Evolutionary conservation across 1,140 invertebrate species (phyloP).

Genomic region (Ruditapes philippinarum): DNA sequence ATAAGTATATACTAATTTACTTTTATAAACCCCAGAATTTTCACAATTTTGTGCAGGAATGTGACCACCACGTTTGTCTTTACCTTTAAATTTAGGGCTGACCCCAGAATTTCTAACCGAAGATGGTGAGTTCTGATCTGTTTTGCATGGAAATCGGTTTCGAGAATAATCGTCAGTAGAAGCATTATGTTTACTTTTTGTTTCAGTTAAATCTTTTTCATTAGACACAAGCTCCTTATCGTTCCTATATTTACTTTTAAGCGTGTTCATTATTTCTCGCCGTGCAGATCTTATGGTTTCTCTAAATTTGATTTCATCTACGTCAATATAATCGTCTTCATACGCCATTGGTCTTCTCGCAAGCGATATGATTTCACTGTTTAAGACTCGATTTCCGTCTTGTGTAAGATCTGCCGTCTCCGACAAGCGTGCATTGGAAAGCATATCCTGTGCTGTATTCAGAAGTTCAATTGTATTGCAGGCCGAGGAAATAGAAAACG

Average conservation of each 20-base stretch:
- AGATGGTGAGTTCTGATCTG: too few species aligned
- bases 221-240: too few species aligned
- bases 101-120: too few species aligned
- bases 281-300: slow-evolving; percentile 29
- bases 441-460: neutral
- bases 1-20: slow-evolving; percentile 14
- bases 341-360: neutral
- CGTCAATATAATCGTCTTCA: slow-evolving; percentile 17
- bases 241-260: slow-evolving; percentile 13
- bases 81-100: too few species aligned
- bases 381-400: neutral
- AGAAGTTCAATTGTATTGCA: neutral
- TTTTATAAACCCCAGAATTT: neutral
- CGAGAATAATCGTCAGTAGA: too few species aligned
- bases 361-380: neutral
- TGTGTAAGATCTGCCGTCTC: neutral
- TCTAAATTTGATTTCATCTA: slow-evolving; percentile 51
- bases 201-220: too few species aligned
- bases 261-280: slow-evolving; percentile 39
- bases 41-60: too few species aligned
- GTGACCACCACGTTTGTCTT: too few species aligned
- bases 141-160: too few species aligned
- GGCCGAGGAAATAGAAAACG: neutral
- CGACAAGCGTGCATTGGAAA: neutral
- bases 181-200: too few species aligned